Evolutionary conservation across 2,113 vertebrate species (phyloP), one percentile per base, ranked within the genome.

Genomic region (Cairina moschata): DNA sequence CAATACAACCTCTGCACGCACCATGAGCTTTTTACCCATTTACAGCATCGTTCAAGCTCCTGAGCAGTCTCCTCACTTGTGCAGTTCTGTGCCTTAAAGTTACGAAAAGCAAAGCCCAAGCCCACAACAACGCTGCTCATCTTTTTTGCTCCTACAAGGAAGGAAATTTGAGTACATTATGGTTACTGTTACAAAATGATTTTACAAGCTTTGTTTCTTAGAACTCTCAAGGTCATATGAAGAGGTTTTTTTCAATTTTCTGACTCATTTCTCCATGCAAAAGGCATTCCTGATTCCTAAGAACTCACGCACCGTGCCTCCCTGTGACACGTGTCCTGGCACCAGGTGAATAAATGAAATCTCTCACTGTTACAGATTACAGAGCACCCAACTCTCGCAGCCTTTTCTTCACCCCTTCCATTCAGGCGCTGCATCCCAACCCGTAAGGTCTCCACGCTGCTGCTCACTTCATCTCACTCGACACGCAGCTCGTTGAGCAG

Each of bases 141-240:
- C 29, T 21, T 38, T 17, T 59, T 21, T 44, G 71, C 86, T 88
- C 75, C 38, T n/a, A 1, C 0, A 4, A 40, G 72, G 52, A 65
- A 5, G 17, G 28, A 56, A 38, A 29, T 17, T 32, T 1, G 40
- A 74, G 83, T 3, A 42, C 55, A 1, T 29, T 42, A 25, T 0
- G 7, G 83, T 34, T 32, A 14, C 48, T n/a, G 9, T 14, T 54
- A 59, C 55, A 52, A 36, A 72, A 52, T 29, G n/a, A 67, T 50
- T 46, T 75, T 17, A 77, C 40, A 83, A 29, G 40, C 8, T 55
- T 8, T 7, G 8, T 11, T 58, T 54, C 60, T 9, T 8, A 17
- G 4, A 71, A 38, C 29, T 40, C 59, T 3, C 42, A 0, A 25
- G 17, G 32, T 17, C 7, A 29, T 2, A 32, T 0, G 8, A n/a